Base-by-base conservation (phyloP, 2,888 invertebrate genomes). In the Meganola albula region DNA sequence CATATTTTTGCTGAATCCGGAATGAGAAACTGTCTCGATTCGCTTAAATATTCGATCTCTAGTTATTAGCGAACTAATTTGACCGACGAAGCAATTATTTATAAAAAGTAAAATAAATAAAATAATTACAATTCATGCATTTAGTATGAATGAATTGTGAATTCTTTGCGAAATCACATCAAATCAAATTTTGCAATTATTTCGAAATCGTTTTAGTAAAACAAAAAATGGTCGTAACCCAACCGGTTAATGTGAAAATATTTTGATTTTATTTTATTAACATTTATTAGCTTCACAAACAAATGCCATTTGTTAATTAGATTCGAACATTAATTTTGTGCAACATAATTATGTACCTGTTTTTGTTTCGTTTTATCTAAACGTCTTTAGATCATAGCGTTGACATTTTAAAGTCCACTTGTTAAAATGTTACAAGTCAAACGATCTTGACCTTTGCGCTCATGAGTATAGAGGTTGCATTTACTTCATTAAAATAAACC, bases 371-470 rank as follows among this genome's bases (percentile, higher is more conserved):
- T 34, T 23, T 21, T 34, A 34, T 33, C 25, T 40, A 31, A 34
- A 20, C 3, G n/a, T n/a, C n/a, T n/a, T n/a, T n/a, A n/a, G n/a
- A n/a, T n/a, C n/a, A n/a, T n/a, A n/a, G 37, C 29, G 31, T 34
- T 63, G 58, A 46, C 54, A 62, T 64, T 62, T 51, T 31, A 32
- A 49, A 47, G 43, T 48, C 35, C 40, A 47, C 52, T 50, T 39
- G 44, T 43, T 38, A 46, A 47, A 51, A 45, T 48, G 36, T 41
- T 39, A 44, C 44, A 48, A 43, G 47, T n/a, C 37, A 40, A 40
- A 45, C 36, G 59, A 26, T 55, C 64, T 63, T 65, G 65, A 65
- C 55, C 65, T 65, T 63, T 26, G 37, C 34, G 31, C 36, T 40
- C 46, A 29, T 33, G 45, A 46, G 44, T 53, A 40, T 45, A 58